Evolutionary conservation across 1,140 invertebrate genomes (phyloP).

Genomic region (Bombus turneri): DNA sequence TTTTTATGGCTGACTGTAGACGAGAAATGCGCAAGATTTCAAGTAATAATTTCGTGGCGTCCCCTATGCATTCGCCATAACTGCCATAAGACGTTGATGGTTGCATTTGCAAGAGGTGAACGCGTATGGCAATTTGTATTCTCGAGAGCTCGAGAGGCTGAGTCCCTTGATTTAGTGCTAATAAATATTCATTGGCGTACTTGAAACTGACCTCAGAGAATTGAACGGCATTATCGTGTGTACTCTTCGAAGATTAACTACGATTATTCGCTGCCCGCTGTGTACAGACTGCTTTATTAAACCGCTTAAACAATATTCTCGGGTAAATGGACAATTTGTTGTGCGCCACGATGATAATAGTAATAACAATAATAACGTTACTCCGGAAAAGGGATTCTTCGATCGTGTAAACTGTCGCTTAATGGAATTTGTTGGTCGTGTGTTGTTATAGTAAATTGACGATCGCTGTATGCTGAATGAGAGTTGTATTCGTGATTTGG

Average conservation of each 20-base stretch:
- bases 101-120: conserved; percentile 11
- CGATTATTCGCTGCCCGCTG: conserved; percentile 16
- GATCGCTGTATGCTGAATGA: not conserved
- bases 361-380: not conserved
- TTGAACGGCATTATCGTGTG: conserved; percentile 37
- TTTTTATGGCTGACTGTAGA: no score
- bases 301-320: not conserved
- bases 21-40: not conserved
- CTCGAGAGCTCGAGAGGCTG: not conserved
- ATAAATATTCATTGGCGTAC: conserved; percentile 52
- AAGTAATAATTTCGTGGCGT: not conserved
- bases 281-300: not conserved
- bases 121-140: conserved; percentile 35
- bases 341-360: not conserved
- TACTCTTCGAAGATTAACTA: conserved; percentile 16
- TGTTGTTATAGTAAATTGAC: not conserved
- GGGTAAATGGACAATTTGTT: not conserved
- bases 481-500: not conserved
- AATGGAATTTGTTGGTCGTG: not conserved
- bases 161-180: conserved; percentile 36
- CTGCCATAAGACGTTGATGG: not conserved
- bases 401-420: not conserved
- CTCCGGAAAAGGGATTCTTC: not conserved
- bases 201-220: conserved; percentile 48
- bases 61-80: not conserved